phyloP scores from a whole-genome alignment of 1,140 invertebrate genomes.

The Heliconius hewitsoni region DNA sequence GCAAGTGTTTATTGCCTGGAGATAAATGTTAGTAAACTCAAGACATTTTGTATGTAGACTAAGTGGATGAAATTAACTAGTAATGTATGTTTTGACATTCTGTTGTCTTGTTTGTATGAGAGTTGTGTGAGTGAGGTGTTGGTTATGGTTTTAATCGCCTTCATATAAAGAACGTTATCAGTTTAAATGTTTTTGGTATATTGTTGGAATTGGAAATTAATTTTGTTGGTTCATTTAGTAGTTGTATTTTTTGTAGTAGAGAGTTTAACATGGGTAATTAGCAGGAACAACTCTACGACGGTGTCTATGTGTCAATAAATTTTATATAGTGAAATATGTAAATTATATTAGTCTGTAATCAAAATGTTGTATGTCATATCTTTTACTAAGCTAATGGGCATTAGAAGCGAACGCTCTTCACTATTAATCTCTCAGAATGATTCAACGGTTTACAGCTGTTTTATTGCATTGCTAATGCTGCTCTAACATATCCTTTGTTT shows the following conservation, averaged over 20 bases:
- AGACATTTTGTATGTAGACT: background rate
- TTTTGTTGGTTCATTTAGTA: too few species aligned
- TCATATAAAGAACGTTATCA: too few species aligned
- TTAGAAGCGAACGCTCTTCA: conserved; percentile 27
- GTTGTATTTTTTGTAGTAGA: too few species aligned
- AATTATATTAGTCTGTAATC: too few species aligned
- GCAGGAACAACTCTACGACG: too few species aligned
- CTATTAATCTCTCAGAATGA: conserved; percentile 48
- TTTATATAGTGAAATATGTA: too few species aligned
- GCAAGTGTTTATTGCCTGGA: conserved; percentile 11
- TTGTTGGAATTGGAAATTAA: too few species aligned
- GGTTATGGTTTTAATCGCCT: too few species aligned
- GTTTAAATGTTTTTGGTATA: too few species aligned
- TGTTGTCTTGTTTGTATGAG: background rate
- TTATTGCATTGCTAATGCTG: conserved; percentile 48
- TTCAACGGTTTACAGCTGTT: conserved; percentile 46
- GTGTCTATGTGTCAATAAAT: too few species aligned
- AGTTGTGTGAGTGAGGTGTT: background rate
- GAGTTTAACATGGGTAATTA: too few species aligned
- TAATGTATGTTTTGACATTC: background rate
- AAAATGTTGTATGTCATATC: too few species aligned
- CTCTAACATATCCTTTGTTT: conserved; percentile 44
- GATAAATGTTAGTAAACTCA: conserved; percentile 17
- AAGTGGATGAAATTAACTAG: conserved; percentile 7
- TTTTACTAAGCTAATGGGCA: conserved; percentile 9